Base-by-base conservation (phyloP, 2,113 vertebrate genomes). In the Clarias gariepinus region DNA sequence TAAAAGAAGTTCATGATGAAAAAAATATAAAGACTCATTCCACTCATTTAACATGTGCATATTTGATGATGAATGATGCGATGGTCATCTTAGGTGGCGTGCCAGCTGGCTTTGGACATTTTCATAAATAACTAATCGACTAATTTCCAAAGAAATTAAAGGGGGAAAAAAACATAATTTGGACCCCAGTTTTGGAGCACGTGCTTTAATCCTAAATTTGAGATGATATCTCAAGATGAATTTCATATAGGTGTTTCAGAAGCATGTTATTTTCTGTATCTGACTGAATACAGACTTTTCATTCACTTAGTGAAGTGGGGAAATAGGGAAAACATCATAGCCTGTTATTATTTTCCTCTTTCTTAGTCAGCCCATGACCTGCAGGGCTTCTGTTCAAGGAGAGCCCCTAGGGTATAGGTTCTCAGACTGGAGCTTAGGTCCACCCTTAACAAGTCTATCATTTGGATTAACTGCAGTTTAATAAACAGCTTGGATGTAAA, bases 121-220 rank as follows among this genome's bases (percentile, higher is more conserved):
- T 79, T 81, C 84, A 86, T 86, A 55, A 90, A 88, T 88, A 88
- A 84, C 52, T 78, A 57, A 90, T 88, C 76, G 78, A 60, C 41
- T 76, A 15, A 81, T 90, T 86, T 69, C 33, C 63, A 73, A 86
- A 23, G 19, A 66, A 30, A 53, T 87, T 33, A 52, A 74, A 64
- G 19, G 21, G 25, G 15, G 1, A 19, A 53, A 52, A 30, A 10
- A 30, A 47, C 47, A 23, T 69, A 4, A 71, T 53, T 60, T 77
- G 53, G 21, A 41, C 25, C 64, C 33, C 66, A 28, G 52, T 57
- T 66, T 52, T 63, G 47, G 69, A 86, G 5, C 30, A 10, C 52
- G 7, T 23, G 23, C 25, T 81, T 41, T 63, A 76, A 47, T n/a
- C 61, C 8, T 66, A 25, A 47, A 47, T 41, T 41, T 61, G 41